Base-by-base conservation (phyloP, 2,797 vertebrate genomes). In the Siniperca scherzeri region DNA sequence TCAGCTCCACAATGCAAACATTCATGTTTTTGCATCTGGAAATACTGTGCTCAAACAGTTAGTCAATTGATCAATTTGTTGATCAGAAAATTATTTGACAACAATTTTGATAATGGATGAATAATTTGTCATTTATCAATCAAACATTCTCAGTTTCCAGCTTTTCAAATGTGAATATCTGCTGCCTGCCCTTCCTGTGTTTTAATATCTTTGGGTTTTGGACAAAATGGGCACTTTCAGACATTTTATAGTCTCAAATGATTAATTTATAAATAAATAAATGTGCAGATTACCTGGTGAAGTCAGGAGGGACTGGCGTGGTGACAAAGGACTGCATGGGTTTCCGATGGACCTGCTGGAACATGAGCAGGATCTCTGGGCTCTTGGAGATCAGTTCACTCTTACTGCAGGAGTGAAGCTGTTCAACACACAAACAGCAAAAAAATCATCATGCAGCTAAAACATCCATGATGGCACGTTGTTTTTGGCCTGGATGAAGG, bases 281-380 rank as follows among this genome's bases (percentile, higher is more conserved):
- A 30, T 10, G 61, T 65, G 22, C 44, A n/a, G 53, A 10, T 36
- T 91, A 98, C 98, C 98, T 99, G 80, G 97, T 99, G 93, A 99
- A 99, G 94, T 99, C 99, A 7, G 99, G 98, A 12, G 99, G 99
- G 19, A 99, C 99, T 8, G 98, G 98, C 22, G 98, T 99, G 76
- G 98, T 99, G 91, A 99, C 99, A 76, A 99, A 99, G 0, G 98
- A 99, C 87, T 99, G 98, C 99, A 99, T 99, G 81, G 99, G 99
- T 62, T 99, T 99, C 65, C 98, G 94, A 88, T 99, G 98, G 79
- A 99, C 99, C 96, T 99, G 99, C 96, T 99, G 99, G 94, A 99
- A 99, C 98, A 99, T 99, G 94, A 99, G 98, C 87, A 99, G 95
- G 94, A 99, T 99, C 96, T 99, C 98, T 1, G 98, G 97, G 68